Conservation (phyloP, 2,888 invertebrate genomes). For the Lomographa bimaculata region DNA sequence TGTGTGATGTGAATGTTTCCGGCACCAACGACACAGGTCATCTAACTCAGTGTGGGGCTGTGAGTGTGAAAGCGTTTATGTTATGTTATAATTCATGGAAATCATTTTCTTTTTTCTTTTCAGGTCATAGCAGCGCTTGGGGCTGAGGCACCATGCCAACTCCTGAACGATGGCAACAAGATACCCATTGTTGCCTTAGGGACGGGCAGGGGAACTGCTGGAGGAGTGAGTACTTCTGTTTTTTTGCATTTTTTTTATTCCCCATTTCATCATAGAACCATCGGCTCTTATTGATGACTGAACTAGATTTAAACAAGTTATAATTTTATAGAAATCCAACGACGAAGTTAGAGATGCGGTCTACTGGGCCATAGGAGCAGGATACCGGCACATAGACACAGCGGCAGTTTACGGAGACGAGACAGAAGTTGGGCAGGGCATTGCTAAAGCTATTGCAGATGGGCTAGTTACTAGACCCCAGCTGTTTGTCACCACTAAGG, state of each 20-base stretch:
- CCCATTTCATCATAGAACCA: too few relatives aligned
- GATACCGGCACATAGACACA: slow-evolving; percentile 86
- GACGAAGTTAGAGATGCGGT: slow-evolving; percentile 49
- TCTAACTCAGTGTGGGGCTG: too few relatives aligned
- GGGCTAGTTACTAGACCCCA: slow-evolving; percentile 79
- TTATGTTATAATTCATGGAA: too few relatives aligned
- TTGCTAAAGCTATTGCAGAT: slow-evolving; percentile 75
- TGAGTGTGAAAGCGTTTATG: too few relatives aligned
- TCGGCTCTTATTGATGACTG: background rate
- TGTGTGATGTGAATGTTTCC: too few relatives aligned
- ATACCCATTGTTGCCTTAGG: slow-evolving; percentile 74
- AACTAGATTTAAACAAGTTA: too few relatives aligned
- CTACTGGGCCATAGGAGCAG: slow-evolving; percentile 82
- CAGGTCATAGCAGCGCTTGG: slow-evolving; percentile 45
- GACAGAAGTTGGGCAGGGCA: slow-evolving; percentile 79
- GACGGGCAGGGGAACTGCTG: slow-evolving; percentile 69
- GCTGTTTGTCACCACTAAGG: slow-evolving; percentile 83
- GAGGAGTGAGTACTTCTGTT: slow-evolving; percentile 44
- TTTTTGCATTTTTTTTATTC: too few relatives aligned
- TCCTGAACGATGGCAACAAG: slow-evolving; percentile 68
- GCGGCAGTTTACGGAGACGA: slow-evolving; percentile 84
- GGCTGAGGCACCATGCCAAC: slow-evolving; percentile 49
- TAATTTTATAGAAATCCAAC: slow-evolving; percentile 34
- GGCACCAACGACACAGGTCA: too few relatives aligned
- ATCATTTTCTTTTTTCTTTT: slow-evolving; percentile 19